Percentiles rank a stretch among this genome's conserved stretches.
These are phyloP conservation scores for Hemitrygon akajei DNA, from an alignment of 2,797 vertebrate species.

Conservation along the genomic window DNA sequence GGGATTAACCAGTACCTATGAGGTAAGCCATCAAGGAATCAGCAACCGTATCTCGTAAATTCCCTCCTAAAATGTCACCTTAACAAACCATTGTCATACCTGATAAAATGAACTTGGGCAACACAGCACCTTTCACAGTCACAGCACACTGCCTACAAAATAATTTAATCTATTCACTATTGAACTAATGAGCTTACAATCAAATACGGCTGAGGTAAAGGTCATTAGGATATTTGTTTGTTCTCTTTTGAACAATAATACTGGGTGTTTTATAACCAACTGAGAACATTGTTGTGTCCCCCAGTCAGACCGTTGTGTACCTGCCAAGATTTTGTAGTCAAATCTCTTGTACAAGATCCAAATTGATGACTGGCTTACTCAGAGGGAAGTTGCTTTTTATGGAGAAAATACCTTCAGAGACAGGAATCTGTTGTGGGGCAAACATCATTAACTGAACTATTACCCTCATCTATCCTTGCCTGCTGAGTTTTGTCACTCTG, in stretches of 20 bases:
- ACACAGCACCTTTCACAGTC: no score
- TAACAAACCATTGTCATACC: no score
- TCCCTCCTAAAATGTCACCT: background rate
- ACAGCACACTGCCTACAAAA: no score
- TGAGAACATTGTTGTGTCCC: no score
- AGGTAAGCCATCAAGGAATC: slow-evolving; percentile 58
- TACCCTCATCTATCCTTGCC: background rate
- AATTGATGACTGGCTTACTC: background rate
- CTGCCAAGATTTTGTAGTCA: background rate
- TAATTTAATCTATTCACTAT: no score
- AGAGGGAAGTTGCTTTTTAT: background rate
- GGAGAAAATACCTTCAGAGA: background rate
- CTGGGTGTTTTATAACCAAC: no score
- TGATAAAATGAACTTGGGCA: no score
- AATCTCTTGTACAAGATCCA: background rate
- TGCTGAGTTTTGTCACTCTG: background rate
- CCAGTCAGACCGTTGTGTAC: no score
- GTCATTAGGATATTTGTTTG: no score
- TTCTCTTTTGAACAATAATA: no score
- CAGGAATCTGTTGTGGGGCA: background rate
- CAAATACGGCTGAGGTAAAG: no score
- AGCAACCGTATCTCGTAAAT: background rate
- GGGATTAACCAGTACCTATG: slow-evolving; percentile 82
- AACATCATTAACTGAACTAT: background rate
- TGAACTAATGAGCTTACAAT: no score